Percentiles rank a stretch among this genome's conserved stretches.
Evolutionary conservation across 2,113 vertebrate species (phyloP).

Genomic region (Anolis carolinensis): DNA sequence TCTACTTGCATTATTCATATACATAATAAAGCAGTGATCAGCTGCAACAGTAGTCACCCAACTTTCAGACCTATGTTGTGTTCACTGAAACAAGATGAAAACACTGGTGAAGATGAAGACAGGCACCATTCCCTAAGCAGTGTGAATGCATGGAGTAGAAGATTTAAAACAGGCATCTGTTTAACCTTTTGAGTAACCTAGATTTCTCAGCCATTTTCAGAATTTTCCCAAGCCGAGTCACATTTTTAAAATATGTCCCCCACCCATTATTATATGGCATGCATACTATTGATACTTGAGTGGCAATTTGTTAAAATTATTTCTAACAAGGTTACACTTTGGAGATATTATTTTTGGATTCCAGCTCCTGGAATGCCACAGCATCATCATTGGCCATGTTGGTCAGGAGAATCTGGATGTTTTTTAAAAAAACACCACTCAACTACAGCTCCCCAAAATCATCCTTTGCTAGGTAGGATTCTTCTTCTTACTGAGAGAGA

Average conservation of each 20-base stretch:
- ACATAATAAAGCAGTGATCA: background rate
- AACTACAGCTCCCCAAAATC: slow-evolving; percentile 63
- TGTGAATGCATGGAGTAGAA: too few relatives aligned
- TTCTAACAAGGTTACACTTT: too few relatives aligned
- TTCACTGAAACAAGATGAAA: background rate
- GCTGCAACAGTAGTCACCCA: background rate
- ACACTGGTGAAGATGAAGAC: background rate
- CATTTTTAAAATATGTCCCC: too few relatives aligned
- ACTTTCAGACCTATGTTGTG: too few relatives aligned
- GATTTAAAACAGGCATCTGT: background rate
- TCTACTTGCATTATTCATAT: background rate
- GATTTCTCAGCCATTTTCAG: slow-evolving; percentile 27
- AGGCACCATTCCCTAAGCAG: background rate
- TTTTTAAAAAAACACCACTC: background rate
- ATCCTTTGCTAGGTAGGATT: slow-evolving; percentile 22
- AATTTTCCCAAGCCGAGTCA: slow-evolving; percentile 59
- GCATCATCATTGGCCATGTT: too few relatives aligned
- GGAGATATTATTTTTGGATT: too few relatives aligned
- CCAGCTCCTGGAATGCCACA: too few relatives aligned
- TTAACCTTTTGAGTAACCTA: slow-evolving; percentile 59
- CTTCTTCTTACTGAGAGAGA: background rate
- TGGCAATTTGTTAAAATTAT: too few relatives aligned
- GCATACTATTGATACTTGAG: too few relatives aligned
- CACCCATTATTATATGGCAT: too few relatives aligned
- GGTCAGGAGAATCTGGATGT: too few relatives aligned